A percentile compares a stretch with the other conserved stretches of the same genome.
These are phyloP conservation scores for Rhodinocichla rosea DNA, from an alignment of 2,113 vertebrate genomes.

Conservation along the genomic window DNA sequence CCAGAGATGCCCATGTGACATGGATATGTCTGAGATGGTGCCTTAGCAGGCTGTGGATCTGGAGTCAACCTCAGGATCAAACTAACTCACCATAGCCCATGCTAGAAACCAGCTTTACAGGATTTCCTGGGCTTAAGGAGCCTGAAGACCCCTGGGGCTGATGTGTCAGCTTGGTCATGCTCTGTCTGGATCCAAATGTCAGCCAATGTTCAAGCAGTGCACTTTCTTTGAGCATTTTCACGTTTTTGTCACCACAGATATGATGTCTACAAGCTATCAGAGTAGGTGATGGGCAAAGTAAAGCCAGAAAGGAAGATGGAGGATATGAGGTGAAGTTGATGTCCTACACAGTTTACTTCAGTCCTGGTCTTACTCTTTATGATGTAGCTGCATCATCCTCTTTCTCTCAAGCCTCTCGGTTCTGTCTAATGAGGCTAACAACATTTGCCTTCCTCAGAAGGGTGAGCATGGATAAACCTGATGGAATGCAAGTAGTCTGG, in stretches of 20 bases:
- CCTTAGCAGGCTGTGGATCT: neutral
- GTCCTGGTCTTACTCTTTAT: neutral
- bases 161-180: accelerated
- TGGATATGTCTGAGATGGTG: neutral
- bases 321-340: neutral
- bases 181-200: neutral
- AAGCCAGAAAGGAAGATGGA: neutral
- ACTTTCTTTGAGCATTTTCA: neutral
- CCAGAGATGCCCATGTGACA: neutral
- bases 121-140: neutral
- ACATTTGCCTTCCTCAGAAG: neutral
- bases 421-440: neutral
- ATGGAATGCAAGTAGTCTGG: neutral
- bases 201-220: neutral
- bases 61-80: neutral
- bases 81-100: neutral
- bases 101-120: neutral
- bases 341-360: neutral
- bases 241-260: neutral
- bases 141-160: neutral
- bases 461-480: neutral
- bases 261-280: neutral
- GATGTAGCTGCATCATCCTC: neutral
- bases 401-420: neutral
- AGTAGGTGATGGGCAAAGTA: neutral